phyloP scores from a whole-genome alignment of 2,888 invertebrate species.

The Chalcosyrphus nemorum region DNA sequence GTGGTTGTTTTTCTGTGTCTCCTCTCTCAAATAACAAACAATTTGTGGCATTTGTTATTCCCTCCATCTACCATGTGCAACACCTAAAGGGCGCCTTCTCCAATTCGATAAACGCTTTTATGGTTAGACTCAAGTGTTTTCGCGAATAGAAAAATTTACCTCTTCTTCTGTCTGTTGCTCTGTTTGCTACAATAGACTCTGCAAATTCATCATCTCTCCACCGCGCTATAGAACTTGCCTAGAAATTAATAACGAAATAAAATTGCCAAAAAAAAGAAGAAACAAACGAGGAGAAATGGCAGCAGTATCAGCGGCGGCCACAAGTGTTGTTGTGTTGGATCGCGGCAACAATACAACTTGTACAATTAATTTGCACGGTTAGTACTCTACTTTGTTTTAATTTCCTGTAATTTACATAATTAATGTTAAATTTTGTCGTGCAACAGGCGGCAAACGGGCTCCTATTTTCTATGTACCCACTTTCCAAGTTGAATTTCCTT shows the following conservation, averaged over 20 bases:
- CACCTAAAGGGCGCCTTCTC: not conserved
- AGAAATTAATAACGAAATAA: not conserved
- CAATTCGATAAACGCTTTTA: no score
- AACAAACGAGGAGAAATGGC: slow-evolving; percentile 77
- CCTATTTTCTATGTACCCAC: no score
- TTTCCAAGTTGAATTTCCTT: no score
- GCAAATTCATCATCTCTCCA: not conserved
- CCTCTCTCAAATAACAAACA: not conserved
- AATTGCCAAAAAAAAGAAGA: not conserved
- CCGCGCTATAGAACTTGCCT: not conserved
- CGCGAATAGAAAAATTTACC: not conserved
- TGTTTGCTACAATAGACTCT: not conserved
- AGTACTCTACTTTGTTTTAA: slow-evolving; percentile 80
- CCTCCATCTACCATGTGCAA: not conserved
- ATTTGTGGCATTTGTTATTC: not conserved
- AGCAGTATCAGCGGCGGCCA: slow-evolving; percentile 86
- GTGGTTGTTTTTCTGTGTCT: no score
- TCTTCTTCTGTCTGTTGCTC: slow-evolving; percentile 1
- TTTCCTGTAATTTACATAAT: not conserved
- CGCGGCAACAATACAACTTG: slow-evolving; percentile 98
- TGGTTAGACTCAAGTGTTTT: not conserved
- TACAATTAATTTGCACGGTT: slow-evolving; percentile 98
- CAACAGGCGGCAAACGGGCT: not conserved
- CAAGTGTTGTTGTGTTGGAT: slow-evolving; percentile 95
- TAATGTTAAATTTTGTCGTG: not conserved